phyloP scores from a whole-genome alignment of 2,113 vertebrate species.

The Mesoclemmys tuberculata region DNA sequence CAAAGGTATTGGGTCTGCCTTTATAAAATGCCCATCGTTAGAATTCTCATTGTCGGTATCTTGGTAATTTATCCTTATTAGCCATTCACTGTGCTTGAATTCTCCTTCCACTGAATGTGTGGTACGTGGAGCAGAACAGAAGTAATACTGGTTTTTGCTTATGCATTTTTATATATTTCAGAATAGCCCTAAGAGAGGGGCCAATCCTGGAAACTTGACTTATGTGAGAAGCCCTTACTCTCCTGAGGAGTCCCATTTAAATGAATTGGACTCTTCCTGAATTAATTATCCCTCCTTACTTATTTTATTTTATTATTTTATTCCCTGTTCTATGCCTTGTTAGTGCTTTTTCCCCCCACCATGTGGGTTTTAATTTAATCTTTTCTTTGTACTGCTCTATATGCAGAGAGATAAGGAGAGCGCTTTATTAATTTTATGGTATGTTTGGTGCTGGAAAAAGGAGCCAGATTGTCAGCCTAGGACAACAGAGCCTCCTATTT shows the following conservation, averaged over 20 bases:
- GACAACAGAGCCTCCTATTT: background rate
- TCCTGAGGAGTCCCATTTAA: background rate
- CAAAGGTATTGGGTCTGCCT: too few relatives aligned
- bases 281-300: background rate
- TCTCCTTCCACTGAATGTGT: slow-evolving; percentile 2
- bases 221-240: background rate
- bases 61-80: background rate
- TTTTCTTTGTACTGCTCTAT: slow-evolving; percentile 29
- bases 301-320: background rate
- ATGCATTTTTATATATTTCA: background rate
- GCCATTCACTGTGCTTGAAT: background rate
- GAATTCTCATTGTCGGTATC: background rate
- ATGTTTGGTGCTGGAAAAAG: fast-evolving
- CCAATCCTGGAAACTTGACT: background rate
- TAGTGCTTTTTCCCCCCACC: background rate
- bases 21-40: background rate
- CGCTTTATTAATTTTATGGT: background rate
- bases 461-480: background rate
- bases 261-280: background rate
- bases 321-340: background rate
- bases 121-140: background rate
- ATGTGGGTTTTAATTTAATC: background rate
- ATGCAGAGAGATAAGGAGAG: background rate
- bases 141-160: background rate
- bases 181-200: slow-evolving; percentile 6